Base-by-base conservation (phyloP, 1,140 invertebrate genomes). In the Drosophila nikananu region DNA sequence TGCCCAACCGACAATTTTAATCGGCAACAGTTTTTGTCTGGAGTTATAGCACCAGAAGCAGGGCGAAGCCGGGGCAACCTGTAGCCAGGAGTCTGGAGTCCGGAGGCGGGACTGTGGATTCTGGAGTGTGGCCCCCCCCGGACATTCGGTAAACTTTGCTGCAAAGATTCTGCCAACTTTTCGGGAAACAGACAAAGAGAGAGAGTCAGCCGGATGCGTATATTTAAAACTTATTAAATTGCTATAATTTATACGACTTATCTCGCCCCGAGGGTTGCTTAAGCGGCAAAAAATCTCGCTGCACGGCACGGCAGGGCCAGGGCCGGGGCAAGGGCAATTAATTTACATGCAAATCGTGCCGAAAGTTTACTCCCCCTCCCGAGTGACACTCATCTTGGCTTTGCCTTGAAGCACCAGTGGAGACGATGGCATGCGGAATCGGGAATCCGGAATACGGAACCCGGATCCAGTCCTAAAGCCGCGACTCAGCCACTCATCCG, bases 191-290 rank as follows among this genome's bases (percentile, higher is more conserved):
- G 64, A 63, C 52, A 80, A 54, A 68, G 51, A 46, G 44, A 77
- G 49, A 35, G 61, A 80, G 76, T 39, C 68, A 67, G 64, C 66
- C 86, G 91, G 91, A 92, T 92, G 91, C 86, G 81, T 91, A 92
- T 87, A 92, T 92, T 92, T 92, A 91, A 87, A 92, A 92, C 91
- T 92, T 92, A 92, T 92, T 92, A 92, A 92, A 92, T 92, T 92
- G 91, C 91, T 92, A 92, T 92, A 92, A 92, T 92, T 92, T 92
- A 92, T 92, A 92, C 91, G 91, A 84, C 86, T 91, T 91, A 91
- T 91, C 91, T 92, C 52, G 67, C 66, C 80, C 81, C 39, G 72
- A 82, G 86, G 86, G 86, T 90, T 80, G 82, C 79, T 90, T 75
- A 70, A 80, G 67, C 62, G 12, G 72, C 39, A 63, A 58, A 77